Evolutionary conservation across 92 coral and sea anemone species (phyloP).

Genomic region (Phenganax subtilis): DNA sequence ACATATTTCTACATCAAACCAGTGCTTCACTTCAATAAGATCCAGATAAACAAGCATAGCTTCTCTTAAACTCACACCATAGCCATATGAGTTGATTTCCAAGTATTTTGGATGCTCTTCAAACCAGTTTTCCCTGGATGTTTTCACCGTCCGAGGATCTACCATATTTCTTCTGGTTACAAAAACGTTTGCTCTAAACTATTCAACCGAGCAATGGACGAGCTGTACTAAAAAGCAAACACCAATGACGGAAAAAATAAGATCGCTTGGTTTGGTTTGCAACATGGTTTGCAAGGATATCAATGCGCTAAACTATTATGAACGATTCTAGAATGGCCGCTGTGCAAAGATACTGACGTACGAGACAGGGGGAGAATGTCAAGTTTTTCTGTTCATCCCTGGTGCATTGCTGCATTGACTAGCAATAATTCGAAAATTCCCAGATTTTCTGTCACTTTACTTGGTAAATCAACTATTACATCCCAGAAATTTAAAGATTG

Average conservation of each 20-base stretch:
- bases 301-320: constrained; percentile 27
- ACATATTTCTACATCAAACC: constrained; percentile 73
- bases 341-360: not conserved
- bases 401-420: too few relatives aligned
- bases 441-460: too few relatives aligned
- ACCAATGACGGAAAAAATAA: too few relatives aligned
- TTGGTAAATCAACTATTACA: too few relatives aligned
- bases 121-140: constrained; percentile 73
- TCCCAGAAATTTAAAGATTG: not conserved
- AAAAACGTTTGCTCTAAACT: not conserved
- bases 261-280: too few relatives aligned
- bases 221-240: too few relatives aligned
- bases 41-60: constrained; percentile 86
- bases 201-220: too few relatives aligned
- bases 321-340: not conserved
- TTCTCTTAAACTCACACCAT: constrained; percentile 50
- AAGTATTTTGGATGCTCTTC: constrained; percentile 79
- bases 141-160: constrained; percentile 6
- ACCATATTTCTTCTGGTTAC: not conserved
- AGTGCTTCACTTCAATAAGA: constrained; percentile 78
- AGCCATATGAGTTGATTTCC: constrained; percentile 67
- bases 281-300: not conserved
- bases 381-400: too few relatives aligned
- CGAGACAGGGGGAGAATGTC: not conserved
- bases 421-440: too few relatives aligned